Evolutionary conservation across 1,140 invertebrate species (phyloP).

Genomic region (Nasonia giraulti): DNA sequence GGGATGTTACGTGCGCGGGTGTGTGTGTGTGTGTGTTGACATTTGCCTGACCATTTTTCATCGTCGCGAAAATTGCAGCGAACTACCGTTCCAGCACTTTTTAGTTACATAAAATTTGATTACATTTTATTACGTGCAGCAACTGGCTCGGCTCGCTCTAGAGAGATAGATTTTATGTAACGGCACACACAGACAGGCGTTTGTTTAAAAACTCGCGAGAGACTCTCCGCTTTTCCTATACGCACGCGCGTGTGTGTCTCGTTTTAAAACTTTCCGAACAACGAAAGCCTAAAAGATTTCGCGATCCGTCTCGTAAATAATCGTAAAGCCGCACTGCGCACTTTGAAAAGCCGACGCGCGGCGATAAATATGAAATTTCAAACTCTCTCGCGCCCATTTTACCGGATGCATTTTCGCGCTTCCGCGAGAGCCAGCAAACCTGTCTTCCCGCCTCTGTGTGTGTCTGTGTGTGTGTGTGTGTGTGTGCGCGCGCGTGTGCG

Average conservation of each 20-base stretch:
- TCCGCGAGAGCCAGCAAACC: neutral
- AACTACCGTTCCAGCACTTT: neutral
- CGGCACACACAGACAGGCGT: neutral
- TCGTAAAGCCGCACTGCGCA: neutral
- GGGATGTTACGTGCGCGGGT: too few species aligned
- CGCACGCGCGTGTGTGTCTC: too few species aligned
- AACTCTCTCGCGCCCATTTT: neutral
- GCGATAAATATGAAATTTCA: constrained; percentile 5
- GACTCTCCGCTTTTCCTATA: too few species aligned
- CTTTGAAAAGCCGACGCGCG: neutral
- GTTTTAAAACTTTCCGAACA: too few species aligned
- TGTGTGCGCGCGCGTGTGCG: too few species aligned
- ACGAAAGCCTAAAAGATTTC: too few species aligned
- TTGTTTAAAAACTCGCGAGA: too few species aligned
- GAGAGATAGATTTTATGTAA: neutral
- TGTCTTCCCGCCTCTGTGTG: too few species aligned
- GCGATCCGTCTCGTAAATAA: neutral
- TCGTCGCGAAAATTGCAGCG: neutral
- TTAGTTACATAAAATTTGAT: constrained; percentile 13
- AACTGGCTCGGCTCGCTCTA: neutral
- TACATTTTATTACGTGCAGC: neutral
- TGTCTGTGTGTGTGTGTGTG: neutral
- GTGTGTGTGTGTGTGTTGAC: neutral
- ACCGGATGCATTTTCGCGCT: neutral
- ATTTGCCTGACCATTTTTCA: neutral